Evolutionary conservation across 2,888 invertebrate species (phyloP), one percentile per base, ranked within the genome.

Genomic region (Diarsia dahlii): DNA sequence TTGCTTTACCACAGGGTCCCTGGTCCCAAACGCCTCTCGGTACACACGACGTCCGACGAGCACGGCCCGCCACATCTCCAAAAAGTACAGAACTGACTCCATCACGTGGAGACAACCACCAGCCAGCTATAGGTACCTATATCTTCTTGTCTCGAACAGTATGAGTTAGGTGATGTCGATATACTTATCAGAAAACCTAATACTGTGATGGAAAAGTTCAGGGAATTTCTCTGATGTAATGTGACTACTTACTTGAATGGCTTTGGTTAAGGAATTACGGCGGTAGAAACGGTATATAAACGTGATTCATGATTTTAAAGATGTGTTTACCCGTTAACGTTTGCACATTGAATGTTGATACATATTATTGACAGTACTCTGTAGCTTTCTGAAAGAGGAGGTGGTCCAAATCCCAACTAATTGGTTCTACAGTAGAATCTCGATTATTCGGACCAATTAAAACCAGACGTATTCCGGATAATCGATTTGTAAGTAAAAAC

Each of bases 81-180:
- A 50, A 3, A 83, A 68, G 50, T 74, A 76, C 65, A 84, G 65
- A 62, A 84, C 81, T 20, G 84, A 73, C 28, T 68, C 84, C 10
- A 85, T 85, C 15, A 80, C 84, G n/a, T 86, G 86, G 86, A 85
- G 86, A 28, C 81, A 84, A 62, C 86, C 86, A 0, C 54, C 85
- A n/a, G 81, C 76, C 20, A 85, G 23, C 28, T 81, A 84, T 68
- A 76, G 84, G 85, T 85, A 28, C 1, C 1, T 28, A 71, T 65
- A 20, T 48, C 18, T 13, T 62, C 48, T 34, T 34, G 20, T 34
- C 8, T 20, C 10, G 8, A 8, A 8, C 10, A 8, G 34, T 8
- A 20, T 28, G 2, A 23, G 45, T n/a, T n/a, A 62, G 28, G 28
- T 58, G 54, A n/a, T 12, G 23, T 56, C 5, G 56, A 5, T 23